Evolutionary conservation across 2,797 vertebrate species (phyloP), one percentile per base, ranked within the genome.

Genomic region (Pseudopleuronectes americanus): DNA sequence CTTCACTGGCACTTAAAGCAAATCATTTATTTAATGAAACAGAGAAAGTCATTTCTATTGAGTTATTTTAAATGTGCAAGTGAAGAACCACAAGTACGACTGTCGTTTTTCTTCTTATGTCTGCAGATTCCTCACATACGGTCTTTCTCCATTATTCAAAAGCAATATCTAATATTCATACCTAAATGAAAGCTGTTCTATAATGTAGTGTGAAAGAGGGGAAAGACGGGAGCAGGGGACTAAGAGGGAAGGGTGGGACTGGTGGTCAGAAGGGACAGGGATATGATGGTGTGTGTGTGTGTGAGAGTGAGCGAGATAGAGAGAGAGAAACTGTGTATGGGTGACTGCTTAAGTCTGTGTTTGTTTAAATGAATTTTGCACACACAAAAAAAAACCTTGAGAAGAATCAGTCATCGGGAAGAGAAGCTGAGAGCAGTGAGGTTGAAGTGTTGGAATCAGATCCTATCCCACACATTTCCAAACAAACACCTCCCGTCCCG

Each of bases 91-190:
- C 84, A 59, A 68, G 76, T 71, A 77, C 36, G 17, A 74, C 74
- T 63, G 77, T 80, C 80, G 68, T 68, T 85, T 89, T 87, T 73
- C 77, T 79, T 68, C 72, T 70, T 74, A 83, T 87, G 81, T 86
- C 80, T 80, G 88, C 85, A 89, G 68, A 89, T 88, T 91, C 77
- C 80, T 85, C 88, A 85, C 84, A 90, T 89, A 87, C 31, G 10
- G 81, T 62, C 70, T 65, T 53, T 71, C 69, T 94, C 78, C 67
- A 92, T 93, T 90, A 94, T 93, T 92, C 84, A 93, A 74, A 76
- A 68, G 82, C 64, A 83, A 84, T 80, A 92, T 93, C 87, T 92
- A 92, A 92, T 92, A 92, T 93, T 93, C 90, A 93, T 91, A 90
- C 90, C 86, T 86, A 92, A 91, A 92, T 92, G 92, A 93, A 91